phyloP scores from a whole-genome alignment of 2,797 vertebrate species.

The Anguilla marmorata region DNA sequence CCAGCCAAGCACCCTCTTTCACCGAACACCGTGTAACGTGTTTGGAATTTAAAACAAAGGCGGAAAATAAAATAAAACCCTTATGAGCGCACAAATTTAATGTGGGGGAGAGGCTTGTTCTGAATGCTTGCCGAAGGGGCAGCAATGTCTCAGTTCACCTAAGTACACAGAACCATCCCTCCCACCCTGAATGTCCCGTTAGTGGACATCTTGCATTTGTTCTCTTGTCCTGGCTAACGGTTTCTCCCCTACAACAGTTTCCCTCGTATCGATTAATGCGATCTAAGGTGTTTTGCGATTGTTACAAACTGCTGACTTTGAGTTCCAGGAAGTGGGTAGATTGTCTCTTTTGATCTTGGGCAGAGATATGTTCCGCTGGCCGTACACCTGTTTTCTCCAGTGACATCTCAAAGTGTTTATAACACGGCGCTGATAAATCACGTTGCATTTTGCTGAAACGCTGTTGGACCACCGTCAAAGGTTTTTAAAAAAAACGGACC shows the following conservation, averaged over 20 bases:
- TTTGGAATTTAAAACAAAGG: background rate
- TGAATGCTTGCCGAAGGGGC: background rate
- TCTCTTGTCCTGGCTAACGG: conserved; percentile 45
- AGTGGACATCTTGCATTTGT: conserved; percentile 40
- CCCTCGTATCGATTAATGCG: conserved; percentile 58
- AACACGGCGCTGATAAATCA: conserved; percentile 19
- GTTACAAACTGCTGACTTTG: conserved; percentile 59
- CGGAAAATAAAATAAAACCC: background rate
- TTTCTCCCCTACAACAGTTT: conserved; percentile 49
- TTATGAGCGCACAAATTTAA: background rate
- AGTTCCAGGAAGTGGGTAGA: conserved; percentile 52
- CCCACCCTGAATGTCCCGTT: no score
- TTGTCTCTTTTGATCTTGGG: conserved; percentile 61
- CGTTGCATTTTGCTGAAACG: background rate
- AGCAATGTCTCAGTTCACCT: conserved; percentile 13
- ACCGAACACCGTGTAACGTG: background rate
- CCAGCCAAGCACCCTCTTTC: background rate
- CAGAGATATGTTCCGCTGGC: conserved; percentile 41
- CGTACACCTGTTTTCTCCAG: conserved; percentile 37
- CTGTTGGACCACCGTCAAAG: background rate
- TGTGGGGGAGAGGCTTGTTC: background rate
- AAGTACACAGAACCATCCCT: no score
- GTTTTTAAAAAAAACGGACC: background rate
- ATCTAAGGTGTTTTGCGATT: conserved; percentile 54
- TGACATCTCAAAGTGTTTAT: conserved; percentile 20